phyloP scores from a whole-genome alignment of 2,888 invertebrate species.

The Melieria picta region DNA sequence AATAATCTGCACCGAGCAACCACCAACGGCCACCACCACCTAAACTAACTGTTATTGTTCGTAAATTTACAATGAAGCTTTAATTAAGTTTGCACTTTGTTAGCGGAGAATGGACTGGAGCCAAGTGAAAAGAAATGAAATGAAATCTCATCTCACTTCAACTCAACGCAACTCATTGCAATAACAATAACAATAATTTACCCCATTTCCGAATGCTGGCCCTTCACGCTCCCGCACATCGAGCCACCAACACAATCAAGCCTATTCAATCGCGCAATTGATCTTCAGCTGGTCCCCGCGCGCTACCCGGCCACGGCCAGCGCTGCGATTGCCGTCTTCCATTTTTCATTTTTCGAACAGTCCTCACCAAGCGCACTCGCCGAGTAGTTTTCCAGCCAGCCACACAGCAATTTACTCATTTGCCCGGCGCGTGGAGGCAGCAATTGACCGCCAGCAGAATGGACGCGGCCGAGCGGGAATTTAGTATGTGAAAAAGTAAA shows the following conservation, averaged over 20 bases:
- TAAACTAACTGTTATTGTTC: not conserved
- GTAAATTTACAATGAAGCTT: slow-evolving; percentile 29
- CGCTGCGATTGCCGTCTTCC: no score
- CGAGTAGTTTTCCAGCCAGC: no score
- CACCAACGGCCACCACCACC: not conserved
- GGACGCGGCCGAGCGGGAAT: no score
- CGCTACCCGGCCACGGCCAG: no score
- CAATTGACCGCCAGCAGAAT: no score
- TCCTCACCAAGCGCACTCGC: no score
- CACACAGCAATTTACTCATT: no score
- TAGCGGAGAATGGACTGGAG: not conserved
- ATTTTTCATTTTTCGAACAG: no score
- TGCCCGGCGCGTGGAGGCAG: no score
- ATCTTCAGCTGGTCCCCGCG: no score
- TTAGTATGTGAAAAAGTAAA: not conserved
- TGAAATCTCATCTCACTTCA: slow-evolving; percentile 17
- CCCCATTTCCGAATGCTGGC: slow-evolving; percentile 17
- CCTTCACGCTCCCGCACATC: no score
- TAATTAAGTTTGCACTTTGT: slow-evolving; percentile 33
- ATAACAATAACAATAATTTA: slow-evolving; percentile 35
- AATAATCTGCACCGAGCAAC: not conserved
- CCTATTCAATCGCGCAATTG: not conserved
- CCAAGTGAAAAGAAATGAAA: slow-evolving; percentile 18
- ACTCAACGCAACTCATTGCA: not conserved
- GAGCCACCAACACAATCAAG: not conserved